phyloP scores from a whole-genome alignment of 2,888 invertebrate genomes.

The Meteorus cinctellus region DNA sequence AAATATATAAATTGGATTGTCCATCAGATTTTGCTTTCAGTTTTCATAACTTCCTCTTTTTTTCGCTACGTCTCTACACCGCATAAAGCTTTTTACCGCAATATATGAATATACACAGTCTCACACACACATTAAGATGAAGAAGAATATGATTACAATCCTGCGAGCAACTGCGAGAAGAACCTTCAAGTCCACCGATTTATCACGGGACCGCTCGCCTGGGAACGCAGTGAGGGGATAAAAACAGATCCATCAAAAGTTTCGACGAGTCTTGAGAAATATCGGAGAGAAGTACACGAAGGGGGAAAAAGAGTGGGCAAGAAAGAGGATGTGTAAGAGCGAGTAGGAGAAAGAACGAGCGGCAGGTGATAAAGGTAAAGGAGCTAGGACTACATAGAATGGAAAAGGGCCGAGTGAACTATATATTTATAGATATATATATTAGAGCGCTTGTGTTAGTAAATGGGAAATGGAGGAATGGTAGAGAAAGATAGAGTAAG shows the following conservation, averaged over 20 bases:
- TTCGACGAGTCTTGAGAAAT: conserved; percentile 60
- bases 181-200: conserved; percentile 57
- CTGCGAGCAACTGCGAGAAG: conserved; percentile 34
- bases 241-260: conserved; percentile 67
- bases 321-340: conserved; percentile 15
- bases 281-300: conserved; percentile 36
- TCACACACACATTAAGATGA: conserved; percentile 20
- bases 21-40: background rate
- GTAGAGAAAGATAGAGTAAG: conserved; percentile 35
- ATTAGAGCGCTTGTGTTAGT: conserved; percentile 38
- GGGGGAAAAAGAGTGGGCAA: conserved; percentile 22
- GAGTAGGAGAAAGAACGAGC: conserved; percentile 37
- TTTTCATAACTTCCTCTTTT: background rate
- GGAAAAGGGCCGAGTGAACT: conserved; percentile 43
- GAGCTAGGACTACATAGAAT: conserved; percentile 7
- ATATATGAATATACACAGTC: background rate
- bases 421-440: conserved; percentile 42
- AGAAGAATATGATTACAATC: conserved; percentile 55
- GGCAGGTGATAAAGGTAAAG: conserved; percentile 41
- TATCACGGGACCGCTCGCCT: conserved; percentile 56
- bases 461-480: conserved; percentile 34
- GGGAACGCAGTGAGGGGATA: conserved; percentile 57
- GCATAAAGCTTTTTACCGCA: background rate
- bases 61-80: background rate
- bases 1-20: conserved; percentile 23